These are phyloP conservation scores for Gouania willdenowi DNA, from an alignment of 2,797 vertebrate species.

Conservation along the genomic window DNA sequence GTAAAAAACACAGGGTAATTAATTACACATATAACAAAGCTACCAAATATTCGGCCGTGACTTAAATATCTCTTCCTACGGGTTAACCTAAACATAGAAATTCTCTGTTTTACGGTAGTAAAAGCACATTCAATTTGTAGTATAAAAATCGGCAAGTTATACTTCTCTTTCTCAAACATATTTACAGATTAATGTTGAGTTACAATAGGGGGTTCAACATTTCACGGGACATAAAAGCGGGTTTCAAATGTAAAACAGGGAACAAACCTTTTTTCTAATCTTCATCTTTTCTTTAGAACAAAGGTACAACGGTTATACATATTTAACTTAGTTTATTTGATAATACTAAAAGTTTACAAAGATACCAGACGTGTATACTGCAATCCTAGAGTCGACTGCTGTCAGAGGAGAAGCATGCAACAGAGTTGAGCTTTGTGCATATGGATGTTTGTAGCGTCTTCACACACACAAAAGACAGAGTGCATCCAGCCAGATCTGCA, in stretches of 20 bases:
- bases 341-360: conserved; percentile 69
- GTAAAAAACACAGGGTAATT: conserved; percentile 58
- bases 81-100: conserved; percentile 67
- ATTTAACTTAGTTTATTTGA: conserved; percentile 65
- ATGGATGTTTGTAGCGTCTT: conserved; percentile 58
- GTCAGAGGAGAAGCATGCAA: conserved; percentile 71
- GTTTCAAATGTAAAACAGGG: conserved; percentile 44
- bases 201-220: conserved; percentile 49
- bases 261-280: conserved; percentile 25
- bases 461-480: too few relatives aligned
- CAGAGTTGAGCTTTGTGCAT: conserved; percentile 67
- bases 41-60: conserved; percentile 69
- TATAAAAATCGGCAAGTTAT: conserved; percentile 84
- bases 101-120: conserved; percentile 66
- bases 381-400: conserved; percentile 63
- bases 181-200: conserved; percentile 66
- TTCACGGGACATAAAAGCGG: conserved; percentile 55
- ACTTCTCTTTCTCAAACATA: conserved; percentile 73
- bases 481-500: too few relatives aligned
- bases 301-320: conserved; percentile 70
- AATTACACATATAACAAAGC: conserved; percentile 66
- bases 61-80: conserved; percentile 27
- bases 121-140: conserved; percentile 81
- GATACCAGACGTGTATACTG: conserved; percentile 63
- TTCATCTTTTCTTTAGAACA: conserved; percentile 27